Evolutionary conservation across 2,113 vertebrate genomes (phyloP), one percentile per base, ranked within the genome.

Genomic region (Pedionomus torquatus): DNA sequence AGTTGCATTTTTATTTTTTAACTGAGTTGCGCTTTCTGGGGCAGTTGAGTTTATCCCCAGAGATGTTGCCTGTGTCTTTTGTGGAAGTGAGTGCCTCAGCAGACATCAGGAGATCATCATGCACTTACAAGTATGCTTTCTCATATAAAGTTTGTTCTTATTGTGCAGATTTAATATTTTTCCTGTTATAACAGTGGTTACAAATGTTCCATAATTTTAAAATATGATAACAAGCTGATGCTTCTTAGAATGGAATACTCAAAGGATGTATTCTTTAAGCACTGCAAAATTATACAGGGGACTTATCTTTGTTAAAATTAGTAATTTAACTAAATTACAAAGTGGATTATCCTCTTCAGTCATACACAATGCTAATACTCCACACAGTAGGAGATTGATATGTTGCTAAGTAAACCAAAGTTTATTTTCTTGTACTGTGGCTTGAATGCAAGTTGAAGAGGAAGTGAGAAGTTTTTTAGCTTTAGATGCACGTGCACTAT

Each of bases 311-410:
- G 93, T 96, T 94, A 91, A 97, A 97, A 97, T 97, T 97, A 97
- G 96, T 97, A 97, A 97, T 97, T 97, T 97, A 97, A 97, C 94
- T 97, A 97, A 97, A 97, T 97, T 97, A 97, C 93, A 97, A 97
- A 97, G 94, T 95, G 92, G 95, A 97, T 97, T 97, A 96, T 97
- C 92, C 71, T 96, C 83, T 90, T 83, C 84, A 93, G 89, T 94
- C 84, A 92, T 84, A 94, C 94, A 37, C 91, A 92, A 8, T 84
- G 96, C 95, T 97, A 95, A 95, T 95, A 94, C 97, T 94, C 93
- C 31, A 87, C 96, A 95, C 96, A 97, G 95, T 90, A 87, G 89
- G 91, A 96, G 94, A 87, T 76, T 97, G 85, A 92, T 96, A 87
- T 76, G 93, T 93, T 96, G 88, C 93, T 89, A 92, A 96, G 90